These are phyloP conservation scores for Lasaia peninsularis DNA, from an alignment of 1,140 invertebrate genomes.

Conservation along the genomic window DNA sequence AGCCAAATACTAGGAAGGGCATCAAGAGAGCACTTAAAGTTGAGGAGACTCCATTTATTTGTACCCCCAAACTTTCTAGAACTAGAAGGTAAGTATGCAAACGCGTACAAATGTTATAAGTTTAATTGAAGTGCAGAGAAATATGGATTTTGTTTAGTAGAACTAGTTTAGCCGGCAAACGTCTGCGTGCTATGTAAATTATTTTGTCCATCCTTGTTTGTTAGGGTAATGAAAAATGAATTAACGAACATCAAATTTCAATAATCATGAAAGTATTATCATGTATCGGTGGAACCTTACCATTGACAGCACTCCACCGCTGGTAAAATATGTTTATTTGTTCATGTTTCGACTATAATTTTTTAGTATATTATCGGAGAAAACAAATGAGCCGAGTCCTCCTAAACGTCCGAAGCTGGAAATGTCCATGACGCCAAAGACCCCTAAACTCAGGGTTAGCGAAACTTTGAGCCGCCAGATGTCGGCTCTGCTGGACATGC, in stretches of 20 bases:
- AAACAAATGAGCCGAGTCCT: neutral
- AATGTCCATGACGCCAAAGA: slow-evolving; percentile 44
- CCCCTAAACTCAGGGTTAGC: slow-evolving; percentile 35
- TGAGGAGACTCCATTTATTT: slow-evolving; percentile 72
- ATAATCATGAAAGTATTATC: too few relatives aligned
- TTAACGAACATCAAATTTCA: too few relatives aligned
- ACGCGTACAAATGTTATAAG: too few relatives aligned
- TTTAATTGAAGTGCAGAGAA: too few relatives aligned
- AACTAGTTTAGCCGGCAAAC: too few relatives aligned
- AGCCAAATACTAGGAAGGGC: slow-evolving; percentile 50
- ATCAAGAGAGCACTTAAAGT: slow-evolving; percentile 61
- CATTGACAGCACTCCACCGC: too few relatives aligned
- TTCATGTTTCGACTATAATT: too few relatives aligned
- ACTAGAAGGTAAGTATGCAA: slow-evolving; percentile 51
- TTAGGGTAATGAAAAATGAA: neutral
- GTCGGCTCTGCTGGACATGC: slow-evolving; percentile 51
- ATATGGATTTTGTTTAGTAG: too few relatives aligned
- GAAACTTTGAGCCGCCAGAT: slow-evolving; percentile 44
- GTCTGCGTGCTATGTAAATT: too few relatives aligned
- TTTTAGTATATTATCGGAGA: neutral
- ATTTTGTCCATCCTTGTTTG: too few relatives aligned
- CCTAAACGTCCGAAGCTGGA: neutral
- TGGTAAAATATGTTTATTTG: too few relatives aligned
- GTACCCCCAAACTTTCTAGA: slow-evolving; percentile 59
- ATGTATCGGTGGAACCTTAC: too few relatives aligned